Evolutionary conservation across 2,888 invertebrate genomes (phyloP).

Genomic region (Homarus gammarus): DNA sequence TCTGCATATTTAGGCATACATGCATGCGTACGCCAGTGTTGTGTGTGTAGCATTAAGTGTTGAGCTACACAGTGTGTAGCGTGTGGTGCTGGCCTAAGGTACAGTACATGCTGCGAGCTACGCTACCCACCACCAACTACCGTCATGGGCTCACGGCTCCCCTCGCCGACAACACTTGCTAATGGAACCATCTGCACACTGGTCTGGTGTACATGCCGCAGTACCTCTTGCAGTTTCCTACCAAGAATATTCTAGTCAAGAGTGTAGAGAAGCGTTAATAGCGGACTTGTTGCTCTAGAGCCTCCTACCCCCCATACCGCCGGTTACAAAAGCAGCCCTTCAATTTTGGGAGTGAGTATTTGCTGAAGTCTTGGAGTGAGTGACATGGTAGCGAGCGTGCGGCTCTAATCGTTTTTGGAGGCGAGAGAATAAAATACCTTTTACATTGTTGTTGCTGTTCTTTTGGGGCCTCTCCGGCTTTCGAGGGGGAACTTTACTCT

Average conservation of each 20-base stretch:
- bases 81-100: neutral
- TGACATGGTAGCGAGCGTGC: constrained; percentile 55
- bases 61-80: neutral
- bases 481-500: constrained; percentile 65
- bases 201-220: constrained; percentile 27
- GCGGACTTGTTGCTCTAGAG: constrained; percentile 37
- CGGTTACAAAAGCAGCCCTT: constrained; percentile 60
- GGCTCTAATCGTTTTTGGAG: constrained; percentile 56
- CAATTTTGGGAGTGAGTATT: constrained; percentile 48
- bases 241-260: constrained; percentile 45
- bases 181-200: neutral
- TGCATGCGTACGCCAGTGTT: neutral
- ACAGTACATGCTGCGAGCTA: neutral
- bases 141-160: neutral
- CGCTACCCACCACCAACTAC: constrained; percentile 18
- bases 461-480: constrained; percentile 71
- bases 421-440: constrained; percentile 64
- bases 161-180: neutral
- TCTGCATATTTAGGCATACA: neutral
- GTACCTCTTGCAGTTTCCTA: constrained; percentile 41
- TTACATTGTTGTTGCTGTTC: constrained; percentile 67
- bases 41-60: neutral
- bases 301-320: constrained; percentile 48
- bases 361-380: constrained; percentile 50
- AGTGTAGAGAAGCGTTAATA: constrained; percentile 49